Conservation (phyloP, 2,797 vertebrate species). For the Tauraco hartlaubi region DNA sequence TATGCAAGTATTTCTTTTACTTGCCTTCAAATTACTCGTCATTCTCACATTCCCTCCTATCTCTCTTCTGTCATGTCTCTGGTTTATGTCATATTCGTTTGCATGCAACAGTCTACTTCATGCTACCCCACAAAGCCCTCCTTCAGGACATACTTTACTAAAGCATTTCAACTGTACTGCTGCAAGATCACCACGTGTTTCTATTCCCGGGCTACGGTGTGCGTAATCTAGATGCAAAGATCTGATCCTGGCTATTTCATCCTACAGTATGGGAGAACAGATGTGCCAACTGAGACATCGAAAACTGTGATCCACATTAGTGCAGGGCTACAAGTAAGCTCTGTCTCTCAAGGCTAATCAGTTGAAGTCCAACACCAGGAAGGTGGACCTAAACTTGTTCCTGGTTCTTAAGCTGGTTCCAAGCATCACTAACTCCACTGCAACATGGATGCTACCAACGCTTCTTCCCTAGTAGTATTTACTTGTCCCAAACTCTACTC, state of each 20-base stretch:
- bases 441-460: rapidly evolving
- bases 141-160: neutral
- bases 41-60: neutral
- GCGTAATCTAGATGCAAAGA: rapidly evolving
- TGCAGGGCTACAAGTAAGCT: neutral
- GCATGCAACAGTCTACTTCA: neutral
- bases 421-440: neutral
- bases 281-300: neutral
- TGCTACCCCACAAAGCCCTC: neutral
- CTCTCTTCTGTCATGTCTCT: neutral
- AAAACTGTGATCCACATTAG: neutral
- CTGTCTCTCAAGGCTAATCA: neutral
- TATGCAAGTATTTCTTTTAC: neutral
- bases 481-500: neutral
- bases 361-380: neutral
- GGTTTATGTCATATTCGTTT: neutral
- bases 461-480: neutral
- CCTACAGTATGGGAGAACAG: neutral
- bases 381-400: neutral
- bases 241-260: rapidly evolving
- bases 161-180: neutral
- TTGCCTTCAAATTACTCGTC: neutral
- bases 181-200: neutral
- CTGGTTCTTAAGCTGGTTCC: neutral
- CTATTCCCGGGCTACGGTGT: rapidly evolving